These are phyloP conservation scores for Distichodus sexfasciatus DNA, from an alignment of 2,797 vertebrate species.

Conservation along the genomic window DNA sequence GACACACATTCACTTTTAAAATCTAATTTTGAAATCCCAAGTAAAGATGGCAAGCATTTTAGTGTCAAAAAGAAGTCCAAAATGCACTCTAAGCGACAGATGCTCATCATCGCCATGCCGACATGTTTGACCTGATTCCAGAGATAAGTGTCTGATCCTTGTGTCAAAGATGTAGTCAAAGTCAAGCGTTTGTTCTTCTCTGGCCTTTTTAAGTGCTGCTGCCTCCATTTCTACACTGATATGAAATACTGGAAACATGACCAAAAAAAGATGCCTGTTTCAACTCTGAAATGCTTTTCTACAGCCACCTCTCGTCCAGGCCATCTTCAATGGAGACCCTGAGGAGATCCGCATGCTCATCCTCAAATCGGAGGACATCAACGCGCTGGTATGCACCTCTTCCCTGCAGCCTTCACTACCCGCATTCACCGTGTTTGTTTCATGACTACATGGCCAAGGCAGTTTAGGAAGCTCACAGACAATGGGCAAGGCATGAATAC, in stretches of 20 bases:
- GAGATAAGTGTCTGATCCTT: neutral
- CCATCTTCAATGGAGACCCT: constrained; percentile 94
- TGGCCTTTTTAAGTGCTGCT: neutral
- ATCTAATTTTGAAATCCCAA: constrained; percentile 4
- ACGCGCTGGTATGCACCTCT: constrained; percentile 81
- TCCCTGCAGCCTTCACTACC: constrained; percentile 12
- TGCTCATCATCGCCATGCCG: constrained; percentile 37
- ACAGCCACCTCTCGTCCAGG: constrained; percentile 92
- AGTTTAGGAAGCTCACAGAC: constrained; percentile 1
- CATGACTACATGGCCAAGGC: neutral
- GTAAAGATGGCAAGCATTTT: constrained; percentile 9
- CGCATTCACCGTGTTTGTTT: constrained; percentile 31
- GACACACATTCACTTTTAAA: neutral
- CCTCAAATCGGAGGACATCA: constrained; percentile 96
- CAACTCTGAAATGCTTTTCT: constrained; percentile 24
- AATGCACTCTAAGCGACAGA: constrained; percentile 22
- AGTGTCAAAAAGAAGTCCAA: neutral
- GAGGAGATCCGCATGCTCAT: constrained; percentile 95
- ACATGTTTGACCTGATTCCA: neutral
- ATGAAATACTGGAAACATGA: too few species aligned
- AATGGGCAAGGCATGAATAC: constrained; percentile 32
- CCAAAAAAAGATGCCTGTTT: constrained; percentile 12
- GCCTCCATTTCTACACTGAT: neutral
- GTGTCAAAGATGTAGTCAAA: neutral
- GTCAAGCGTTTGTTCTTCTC: neutral